Conservation (phyloP, 1,140 invertebrate genomes). For the Probaryconus sp. region DNA sequence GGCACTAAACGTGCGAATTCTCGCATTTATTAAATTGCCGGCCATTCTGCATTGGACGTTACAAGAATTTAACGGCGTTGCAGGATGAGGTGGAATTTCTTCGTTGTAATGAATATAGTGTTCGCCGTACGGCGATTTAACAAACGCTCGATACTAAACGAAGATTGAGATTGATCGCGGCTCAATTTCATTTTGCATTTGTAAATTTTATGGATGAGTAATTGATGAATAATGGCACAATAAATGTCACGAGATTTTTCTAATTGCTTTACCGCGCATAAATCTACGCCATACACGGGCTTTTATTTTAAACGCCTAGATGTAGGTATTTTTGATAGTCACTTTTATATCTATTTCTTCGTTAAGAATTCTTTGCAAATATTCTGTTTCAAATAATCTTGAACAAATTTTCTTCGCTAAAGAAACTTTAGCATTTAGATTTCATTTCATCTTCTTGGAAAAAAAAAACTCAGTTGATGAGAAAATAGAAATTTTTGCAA, state of each 20-base stretch:
- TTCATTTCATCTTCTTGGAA: too few relatives aligned
- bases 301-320: too few relatives aligned
- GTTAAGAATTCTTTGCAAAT: too few relatives aligned
- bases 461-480: too few relatives aligned
- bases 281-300: constrained; percentile 9
- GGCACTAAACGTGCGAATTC: constrained; percentile 44
- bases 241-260: constrained; percentile 42
- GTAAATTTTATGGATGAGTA: constrained; percentile 33
- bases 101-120: constrained; percentile 9
- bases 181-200: constrained; percentile 20
- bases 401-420: too few relatives aligned
- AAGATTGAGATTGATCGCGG: constrained; percentile 30
- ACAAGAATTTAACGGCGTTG: neutral
- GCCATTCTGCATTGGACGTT: neutral
- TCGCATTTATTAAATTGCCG: constrained; percentile 35
- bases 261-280: constrained; percentile 7
- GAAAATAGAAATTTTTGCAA: too few relatives aligned
- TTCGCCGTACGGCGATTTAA: neutral
- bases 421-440: too few relatives aligned
- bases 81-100: constrained; percentile 18
- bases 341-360: too few relatives aligned
- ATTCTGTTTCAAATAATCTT: too few relatives aligned
- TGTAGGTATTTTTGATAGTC: too few relatives aligned
- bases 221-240: constrained; percentile 47
- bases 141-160: constrained; percentile 32